Base-by-base conservation (phyloP, 2,113 vertebrate genomes). In the Colossoma macropomum region DNA sequence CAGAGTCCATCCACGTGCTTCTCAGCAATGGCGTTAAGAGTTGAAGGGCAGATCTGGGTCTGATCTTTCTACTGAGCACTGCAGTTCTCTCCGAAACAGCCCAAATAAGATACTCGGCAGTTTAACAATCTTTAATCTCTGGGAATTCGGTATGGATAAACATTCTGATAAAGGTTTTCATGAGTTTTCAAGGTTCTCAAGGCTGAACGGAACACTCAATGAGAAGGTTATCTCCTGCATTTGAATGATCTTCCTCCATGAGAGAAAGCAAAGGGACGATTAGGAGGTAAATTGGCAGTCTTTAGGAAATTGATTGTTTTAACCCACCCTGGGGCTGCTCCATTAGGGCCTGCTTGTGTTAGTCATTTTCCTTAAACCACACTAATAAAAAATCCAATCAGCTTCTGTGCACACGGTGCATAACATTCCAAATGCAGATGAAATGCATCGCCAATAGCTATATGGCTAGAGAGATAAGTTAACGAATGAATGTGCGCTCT, bases 251-350 rank as follows among this genome's bases (percentile, higher is more conserved):
- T 92, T 87, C 70, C 25, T 72, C 12, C 79, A 75, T 89, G 86
- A 91, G 88, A 91, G 4, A 38, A 87, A 90, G 87, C 89, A 87
- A 90, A 76, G 89, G 89, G 86, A 92, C 88, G 87, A 93, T 93
- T 89, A 91, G 82, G 87, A 84, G 85, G 85, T 87, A 90, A 93
- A 92, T 92, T 88, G 88, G 90, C 82, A 88, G 89, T 88, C 86
- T 93, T 94, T 92, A 91, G 90, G 84, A 88, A 92, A 94, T 93
- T 92, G 92, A 93, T 93, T 94, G 80, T 54, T 91, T 92, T 89
- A 90, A 92, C 85, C 89, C 84, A 89, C 87, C 91, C 91, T 89
- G 85, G 87, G 92, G 89, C 89, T 86, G 80, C 87, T 90, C 90
- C 87, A 92, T 93, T 91, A 92, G 90, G 48, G 85, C 84, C 85